Conservation (phyloP, 2,113 vertebrate species). For the Chaetura pelagica region DNA sequence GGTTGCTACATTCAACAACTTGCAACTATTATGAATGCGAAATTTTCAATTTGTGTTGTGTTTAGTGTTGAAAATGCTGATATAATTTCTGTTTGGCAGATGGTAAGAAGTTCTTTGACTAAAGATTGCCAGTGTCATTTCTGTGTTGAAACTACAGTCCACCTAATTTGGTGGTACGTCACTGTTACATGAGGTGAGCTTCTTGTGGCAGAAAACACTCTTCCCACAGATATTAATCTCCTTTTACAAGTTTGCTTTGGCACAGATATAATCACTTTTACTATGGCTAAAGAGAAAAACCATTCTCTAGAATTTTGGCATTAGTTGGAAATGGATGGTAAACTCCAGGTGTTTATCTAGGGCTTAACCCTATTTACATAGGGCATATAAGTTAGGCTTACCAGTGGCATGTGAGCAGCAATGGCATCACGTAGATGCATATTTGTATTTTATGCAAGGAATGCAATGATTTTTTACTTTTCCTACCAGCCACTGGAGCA, state of each 20-base stretch:
- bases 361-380: not conserved
- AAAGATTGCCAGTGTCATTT: not conserved
- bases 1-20: not conserved
- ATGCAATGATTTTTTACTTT: not conserved
- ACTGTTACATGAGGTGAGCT: not conserved
- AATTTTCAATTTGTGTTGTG: not conserved
- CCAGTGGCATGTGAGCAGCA: not conserved
- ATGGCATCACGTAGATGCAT: not conserved
- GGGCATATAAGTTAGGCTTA: not conserved
- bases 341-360: not conserved
- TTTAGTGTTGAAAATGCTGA: not conserved
- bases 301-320: not conserved
- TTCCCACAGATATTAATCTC: not conserved
- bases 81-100: not conserved
- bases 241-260: not conserved
- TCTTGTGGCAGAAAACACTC: not conserved
- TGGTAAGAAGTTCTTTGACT: not conserved
- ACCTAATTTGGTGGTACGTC: not conserved
- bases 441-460: not conserved
- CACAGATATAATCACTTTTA: not conserved
- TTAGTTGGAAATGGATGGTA: not conserved
- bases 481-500: not conserved
- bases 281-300: not conserved
- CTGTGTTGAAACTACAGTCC: not conserved
- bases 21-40: not conserved